A percentile compares a stretch with the other conserved stretches of the same genome.
Evolutionary conservation across 2,113 vertebrate species (phyloP).

Genomic region (Cisticola juncidis): DNA sequence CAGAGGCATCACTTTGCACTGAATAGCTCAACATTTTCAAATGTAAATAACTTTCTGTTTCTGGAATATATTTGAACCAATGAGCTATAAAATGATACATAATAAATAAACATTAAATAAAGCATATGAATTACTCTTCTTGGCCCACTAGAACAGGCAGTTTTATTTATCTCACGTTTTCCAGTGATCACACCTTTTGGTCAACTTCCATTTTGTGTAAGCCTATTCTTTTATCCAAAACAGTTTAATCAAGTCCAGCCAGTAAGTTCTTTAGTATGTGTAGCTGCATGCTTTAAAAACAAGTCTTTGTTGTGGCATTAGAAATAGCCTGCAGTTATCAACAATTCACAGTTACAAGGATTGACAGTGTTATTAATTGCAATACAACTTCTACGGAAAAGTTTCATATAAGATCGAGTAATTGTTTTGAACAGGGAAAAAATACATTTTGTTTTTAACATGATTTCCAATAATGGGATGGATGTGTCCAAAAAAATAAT

Average conservation of each 20-base stretch:
- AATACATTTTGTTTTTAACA: not conserved
- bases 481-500: not conserved
- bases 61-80: not conserved
- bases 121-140: not conserved
- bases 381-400: not conserved
- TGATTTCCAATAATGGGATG: not conserved
- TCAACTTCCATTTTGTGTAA: not conserved
- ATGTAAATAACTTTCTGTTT: not conserved
- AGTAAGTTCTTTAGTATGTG: not conserved
- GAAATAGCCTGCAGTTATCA: not conserved
- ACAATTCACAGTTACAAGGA: not conserved
- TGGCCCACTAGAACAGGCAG: not conserved
- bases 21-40: not conserved
- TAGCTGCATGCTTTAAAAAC: not conserved
- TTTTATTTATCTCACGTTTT: not conserved
- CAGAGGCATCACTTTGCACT: not conserved
- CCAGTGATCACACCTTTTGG: not conserved
- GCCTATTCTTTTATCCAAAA: not conserved
- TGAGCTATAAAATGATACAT: not conserved
- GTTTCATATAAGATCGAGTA: not conserved
- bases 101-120: not conserved
- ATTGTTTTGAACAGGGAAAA: not conserved
- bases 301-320: not conserved
- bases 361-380: not conserved
- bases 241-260: not conserved